phyloP scores from a whole-genome alignment of 2,888 invertebrate genomes.

The Prostheceraeus crozeri region DNA sequence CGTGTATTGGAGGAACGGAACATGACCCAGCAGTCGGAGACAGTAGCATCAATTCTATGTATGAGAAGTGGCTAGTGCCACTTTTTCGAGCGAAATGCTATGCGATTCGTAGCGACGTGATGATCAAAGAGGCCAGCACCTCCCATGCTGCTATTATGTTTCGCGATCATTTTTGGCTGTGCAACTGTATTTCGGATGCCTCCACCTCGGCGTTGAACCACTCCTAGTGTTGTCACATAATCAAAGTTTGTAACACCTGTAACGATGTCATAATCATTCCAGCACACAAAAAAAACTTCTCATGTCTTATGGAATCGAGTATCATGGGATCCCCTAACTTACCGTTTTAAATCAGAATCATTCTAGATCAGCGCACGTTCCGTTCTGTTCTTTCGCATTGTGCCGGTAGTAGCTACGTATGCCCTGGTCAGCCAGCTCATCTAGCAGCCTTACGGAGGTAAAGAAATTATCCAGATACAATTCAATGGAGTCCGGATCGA shows the following conservation, averaged over 20 bases:
- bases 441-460: slow-evolving; percentile 13
- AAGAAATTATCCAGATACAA: slow-evolving; percentile 22
- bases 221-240: slow-evolving; percentile 10
- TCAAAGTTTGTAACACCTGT: slow-evolving; percentile 10
- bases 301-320: neutral
- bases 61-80: slow-evolving; percentile 12
- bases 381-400: slow-evolving; percentile 16
- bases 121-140: slow-evolving; percentile 11
- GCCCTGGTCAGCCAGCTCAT: slow-evolving; percentile 6
- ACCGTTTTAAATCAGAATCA: too few relatives aligned
- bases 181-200: too few relatives aligned
- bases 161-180: too few relatives aligned
- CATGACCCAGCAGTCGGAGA: neutral
- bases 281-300: neutral
- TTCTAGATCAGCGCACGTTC: neutral
- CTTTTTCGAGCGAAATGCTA: slow-evolving; percentile 17
- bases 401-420: slow-evolving; percentile 21
- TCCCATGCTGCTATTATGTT: slow-evolving; percentile 16
- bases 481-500: slow-evolving; percentile 17
- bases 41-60: slow-evolving; percentile 14
- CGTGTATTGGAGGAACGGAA: too few relatives aligned
- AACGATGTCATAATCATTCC: slow-evolving; percentile 15
- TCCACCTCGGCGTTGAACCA: too few relatives aligned
- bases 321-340: neutral
- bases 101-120: slow-evolving; percentile 6